phyloP scores from a whole-genome alignment of 2,797 vertebrate species.

The Loris lydekkerianus region DNA sequence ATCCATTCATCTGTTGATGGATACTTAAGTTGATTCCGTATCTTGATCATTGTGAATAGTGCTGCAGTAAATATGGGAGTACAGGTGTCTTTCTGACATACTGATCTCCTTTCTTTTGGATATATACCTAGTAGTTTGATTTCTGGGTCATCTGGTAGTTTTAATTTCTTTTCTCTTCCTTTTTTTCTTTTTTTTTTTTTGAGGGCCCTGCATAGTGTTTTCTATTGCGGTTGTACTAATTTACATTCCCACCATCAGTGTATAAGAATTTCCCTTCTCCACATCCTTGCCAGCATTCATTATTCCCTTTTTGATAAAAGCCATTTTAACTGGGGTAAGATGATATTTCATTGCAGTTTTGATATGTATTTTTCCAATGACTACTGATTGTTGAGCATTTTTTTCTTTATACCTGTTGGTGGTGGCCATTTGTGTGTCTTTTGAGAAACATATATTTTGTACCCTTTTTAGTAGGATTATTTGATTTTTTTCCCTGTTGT shows the following conservation, averaged over 20 bases:
- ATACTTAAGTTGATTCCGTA: background rate
- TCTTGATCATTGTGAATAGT: background rate
- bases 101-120: background rate
- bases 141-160: background rate
- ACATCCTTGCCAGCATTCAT: background rate
- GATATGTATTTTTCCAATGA: background rate
- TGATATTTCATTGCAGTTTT: background rate
- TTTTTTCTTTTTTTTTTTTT: background rate
- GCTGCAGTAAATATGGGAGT: background rate
- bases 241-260: background rate
- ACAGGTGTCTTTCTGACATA: background rate
- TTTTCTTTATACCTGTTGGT: background rate
- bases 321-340: background rate
- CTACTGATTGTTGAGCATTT: background rate
- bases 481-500: background rate
- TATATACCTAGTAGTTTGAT: background rate
- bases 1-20: background rate
- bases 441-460: background rate
- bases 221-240: background rate
- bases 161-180: background rate
- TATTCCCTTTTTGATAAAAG: background rate
- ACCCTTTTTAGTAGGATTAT: background rate
- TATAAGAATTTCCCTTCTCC: background rate
- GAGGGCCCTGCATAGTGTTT: background rate
- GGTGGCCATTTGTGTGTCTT: too few relatives aligned